Evolutionary conservation across 2,113 vertebrate species (phyloP).

Genomic region (Chaetodon trifascialis): DNA sequence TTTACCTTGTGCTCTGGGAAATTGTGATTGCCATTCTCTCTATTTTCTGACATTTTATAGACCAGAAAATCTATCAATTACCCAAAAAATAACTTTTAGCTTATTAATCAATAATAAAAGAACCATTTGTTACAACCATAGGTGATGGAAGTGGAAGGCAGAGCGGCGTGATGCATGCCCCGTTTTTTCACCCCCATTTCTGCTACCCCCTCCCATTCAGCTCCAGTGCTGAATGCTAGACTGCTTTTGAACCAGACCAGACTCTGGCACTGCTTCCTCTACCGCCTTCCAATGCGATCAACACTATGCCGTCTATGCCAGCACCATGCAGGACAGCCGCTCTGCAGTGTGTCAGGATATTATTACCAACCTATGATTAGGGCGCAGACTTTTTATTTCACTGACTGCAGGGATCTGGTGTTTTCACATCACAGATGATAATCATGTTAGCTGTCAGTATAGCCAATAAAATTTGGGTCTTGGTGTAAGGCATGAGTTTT

Average conservation of each 20-base stretch:
- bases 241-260: constrained; percentile 3
- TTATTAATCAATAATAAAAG: constrained; percentile 9
- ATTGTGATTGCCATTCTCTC: not conserved
- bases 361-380: constrained; percentile 9
- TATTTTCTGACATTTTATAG: not conserved
- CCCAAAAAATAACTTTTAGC: not conserved
- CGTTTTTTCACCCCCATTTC: not conserved
- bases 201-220: not conserved
- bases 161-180: not conserved
- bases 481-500: not conserved
- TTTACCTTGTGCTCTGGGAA: not conserved
- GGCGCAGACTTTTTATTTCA: not conserved
- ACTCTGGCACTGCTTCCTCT: constrained; percentile 22
- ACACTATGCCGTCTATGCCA: not conserved
- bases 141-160: not conserved
- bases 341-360: not conserved
- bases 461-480: not conserved
- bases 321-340: not conserved
- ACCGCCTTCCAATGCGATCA: constrained; percentile 20
- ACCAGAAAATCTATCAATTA: not conserved
- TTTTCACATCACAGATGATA: not conserved
- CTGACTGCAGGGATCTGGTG: not conserved
- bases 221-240: not conserved
- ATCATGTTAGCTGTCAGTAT: not conserved
- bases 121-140: not conserved